Evolutionary conservation across 2,113 vertebrate genomes (phyloP).

Genomic region (Montifringilla adamsi): DNA sequence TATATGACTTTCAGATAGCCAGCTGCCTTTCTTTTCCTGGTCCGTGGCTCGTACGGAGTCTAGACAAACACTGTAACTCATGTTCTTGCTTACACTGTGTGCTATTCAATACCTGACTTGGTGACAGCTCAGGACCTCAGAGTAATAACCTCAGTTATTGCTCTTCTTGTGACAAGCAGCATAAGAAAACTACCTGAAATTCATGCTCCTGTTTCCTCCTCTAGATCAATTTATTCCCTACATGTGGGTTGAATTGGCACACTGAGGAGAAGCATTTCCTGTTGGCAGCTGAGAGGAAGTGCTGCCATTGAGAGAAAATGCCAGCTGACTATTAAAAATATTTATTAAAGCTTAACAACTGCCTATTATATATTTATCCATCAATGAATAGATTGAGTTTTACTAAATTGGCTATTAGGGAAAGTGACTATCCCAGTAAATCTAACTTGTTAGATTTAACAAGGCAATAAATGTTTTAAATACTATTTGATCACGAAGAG

Average conservation of each 20-base stretch:
- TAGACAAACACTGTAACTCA: not conserved
- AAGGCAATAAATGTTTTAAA: constrained; percentile 55
- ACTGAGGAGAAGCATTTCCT: constrained; percentile 46
- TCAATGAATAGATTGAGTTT: constrained; percentile 48
- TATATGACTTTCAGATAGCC: not conserved
- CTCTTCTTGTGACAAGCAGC: not conserved
- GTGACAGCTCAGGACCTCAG: not conserved
- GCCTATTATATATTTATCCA: constrained; percentile 14
- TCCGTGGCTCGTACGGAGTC: not conserved
- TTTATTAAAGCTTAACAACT: constrained; percentile 35
- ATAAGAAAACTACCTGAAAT: not conserved
- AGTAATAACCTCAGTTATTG: not conserved
- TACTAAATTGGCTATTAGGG: constrained; percentile 49
- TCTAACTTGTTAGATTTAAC: constrained; percentile 63
- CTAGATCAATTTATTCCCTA: not conserved
- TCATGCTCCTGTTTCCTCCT: not conserved
- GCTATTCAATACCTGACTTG: not conserved
- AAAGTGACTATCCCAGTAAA: constrained; percentile 52
- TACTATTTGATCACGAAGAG: constrained; percentile 45
- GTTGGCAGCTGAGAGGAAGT: constrained; percentile 28
- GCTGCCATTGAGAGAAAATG: constrained; percentile 4
- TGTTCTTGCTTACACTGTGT: not conserved
- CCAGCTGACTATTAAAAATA: constrained; percentile 33
- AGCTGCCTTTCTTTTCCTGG: not conserved
- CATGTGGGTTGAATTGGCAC: constrained; percentile 17